Conservation (phyloP, 2,113 vertebrate species). For the Anhinga rufa region DNA sequence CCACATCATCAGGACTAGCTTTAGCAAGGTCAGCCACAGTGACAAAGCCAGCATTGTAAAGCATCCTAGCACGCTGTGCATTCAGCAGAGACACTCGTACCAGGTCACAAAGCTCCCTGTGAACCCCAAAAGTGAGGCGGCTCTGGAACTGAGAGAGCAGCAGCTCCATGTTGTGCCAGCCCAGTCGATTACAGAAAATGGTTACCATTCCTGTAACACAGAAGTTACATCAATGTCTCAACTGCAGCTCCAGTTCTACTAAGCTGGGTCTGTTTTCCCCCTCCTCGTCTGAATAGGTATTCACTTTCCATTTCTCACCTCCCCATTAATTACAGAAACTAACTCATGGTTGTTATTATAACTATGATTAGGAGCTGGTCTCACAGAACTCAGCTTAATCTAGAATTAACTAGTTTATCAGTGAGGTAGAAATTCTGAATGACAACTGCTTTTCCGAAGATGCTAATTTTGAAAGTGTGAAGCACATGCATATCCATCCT, state of each 20-base stretch:
- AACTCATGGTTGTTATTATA: not conserved
- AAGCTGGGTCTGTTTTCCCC: not conserved
- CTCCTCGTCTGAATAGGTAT: not conserved
- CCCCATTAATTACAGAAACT: not conserved
- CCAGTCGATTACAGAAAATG: constrained; percentile 90
- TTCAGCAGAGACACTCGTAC: constrained; percentile 90
- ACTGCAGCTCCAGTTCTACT: not conserved
- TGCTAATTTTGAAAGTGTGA: not conserved
- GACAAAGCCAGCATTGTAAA: constrained; percentile 82
- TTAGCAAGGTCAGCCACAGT: constrained; percentile 91
- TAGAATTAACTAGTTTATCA: not conserved
- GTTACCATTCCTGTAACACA: constrained; percentile 89
- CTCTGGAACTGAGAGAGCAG: constrained; percentile 96
- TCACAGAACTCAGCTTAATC: not conserved
- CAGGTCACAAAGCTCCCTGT: constrained; percentile 93
- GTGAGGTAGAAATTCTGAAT: not conserved
- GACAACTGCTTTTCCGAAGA: not conserved
- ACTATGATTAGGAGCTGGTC: not conserved
- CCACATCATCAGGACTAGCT: constrained; percentile 77
- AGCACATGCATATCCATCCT: not conserved
- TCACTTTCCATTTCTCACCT: not conserved
- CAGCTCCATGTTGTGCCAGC: constrained; percentile 97
- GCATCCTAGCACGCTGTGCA: constrained; percentile 82
- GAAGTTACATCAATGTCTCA: not conserved
- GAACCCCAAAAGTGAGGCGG: constrained; percentile 91